Evolutionary conservation across 2,888 invertebrate species (phyloP), one percentile per base, ranked within the genome.

Genomic region (Drosophila niveifrons): DNA sequence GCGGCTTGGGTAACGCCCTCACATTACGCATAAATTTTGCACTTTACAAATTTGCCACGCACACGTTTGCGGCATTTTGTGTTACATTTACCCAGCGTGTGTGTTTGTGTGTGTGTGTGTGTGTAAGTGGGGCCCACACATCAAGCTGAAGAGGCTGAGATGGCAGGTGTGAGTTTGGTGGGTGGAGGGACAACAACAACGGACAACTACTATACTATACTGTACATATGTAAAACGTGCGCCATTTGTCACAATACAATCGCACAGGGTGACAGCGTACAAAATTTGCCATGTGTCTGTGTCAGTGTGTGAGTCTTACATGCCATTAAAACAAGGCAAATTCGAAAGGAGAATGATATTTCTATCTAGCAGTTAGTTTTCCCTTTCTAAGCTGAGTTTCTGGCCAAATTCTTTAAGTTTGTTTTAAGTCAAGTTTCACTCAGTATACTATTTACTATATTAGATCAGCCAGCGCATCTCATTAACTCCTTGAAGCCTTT

Each of bases 21-120:
- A 82, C 90, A 89, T 85, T 85, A 86, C 89, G 90, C 86, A 86
- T 86, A 86, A 82, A 88, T 90, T 86, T 88, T 86, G 89, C 75
- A 89, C 80, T 86, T 90, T 88, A 86, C 89, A 86, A 86, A 86
- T 86, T 86, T 90, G 75, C 90, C 89, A 88, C 83, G 85, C 85
- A 85, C 88, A 88, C 84, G 86, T 88, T 85, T 89, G 84, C 67
- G 84, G 86, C 89, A 88, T 88, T 89, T 89, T 88, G 74, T 85
- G 86, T 79, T 82, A 88, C 86, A 82, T 77, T 78, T 81, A 72
- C 82, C 71, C 80, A 84, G 61, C 61, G 51, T 57, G 61, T 61
- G 53, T 52, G 52, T 34, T 44, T 18, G 9, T 48, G 47, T 34
- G 46, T 17, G 51, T 57, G 61, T 61, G 53, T 52, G 52, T 18